Evolutionary conservation across 2,888 invertebrate species (phyloP).

Genomic region (Labia minor): DNA sequence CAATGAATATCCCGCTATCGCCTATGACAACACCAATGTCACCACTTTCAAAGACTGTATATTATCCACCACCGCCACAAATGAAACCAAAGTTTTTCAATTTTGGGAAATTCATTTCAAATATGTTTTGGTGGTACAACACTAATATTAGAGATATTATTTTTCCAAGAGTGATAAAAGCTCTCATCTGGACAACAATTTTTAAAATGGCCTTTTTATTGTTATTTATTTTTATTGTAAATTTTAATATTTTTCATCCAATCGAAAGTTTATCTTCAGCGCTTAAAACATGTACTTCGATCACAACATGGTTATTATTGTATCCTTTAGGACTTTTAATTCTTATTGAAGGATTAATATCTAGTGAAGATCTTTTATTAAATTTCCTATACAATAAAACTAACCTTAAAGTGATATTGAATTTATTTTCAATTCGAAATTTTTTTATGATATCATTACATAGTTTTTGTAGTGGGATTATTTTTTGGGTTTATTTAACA

Average conservation of each 20-base stretch:
- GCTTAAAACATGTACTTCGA: constrained; percentile 46
- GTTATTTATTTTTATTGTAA: constrained; percentile 38
- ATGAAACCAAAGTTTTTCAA: background rate
- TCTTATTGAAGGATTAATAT: constrained; percentile 58
- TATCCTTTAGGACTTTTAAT: constrained; percentile 51
- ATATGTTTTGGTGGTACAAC: constrained; percentile 9
- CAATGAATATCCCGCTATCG: background rate
- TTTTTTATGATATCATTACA: constrained; percentile 46
- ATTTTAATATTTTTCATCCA: constrained; percentile 53
- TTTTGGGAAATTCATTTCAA: background rate
- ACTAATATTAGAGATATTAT: constrained; percentile 39
- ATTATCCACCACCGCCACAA: background rate
- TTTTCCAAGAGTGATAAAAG: constrained; percentile 46
- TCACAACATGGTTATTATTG: constrained; percentile 55
- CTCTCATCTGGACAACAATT: constrained; percentile 47
- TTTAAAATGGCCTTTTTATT: constrained; percentile 34
- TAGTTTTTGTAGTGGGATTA: constrained; percentile 51
- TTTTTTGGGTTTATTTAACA: constrained; percentile 58
- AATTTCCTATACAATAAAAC: constrained; percentile 51
- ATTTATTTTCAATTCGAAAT: constrained; percentile 51
- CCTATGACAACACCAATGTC: background rate
- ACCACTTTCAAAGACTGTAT: background rate
- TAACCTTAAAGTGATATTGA: constrained; percentile 53
- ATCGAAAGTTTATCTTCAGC: constrained; percentile 52
- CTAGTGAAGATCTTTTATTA: constrained; percentile 56